Evolutionary conservation across 1,140 invertebrate species (phyloP).

Genomic region (Leucophenga varia): DNA sequence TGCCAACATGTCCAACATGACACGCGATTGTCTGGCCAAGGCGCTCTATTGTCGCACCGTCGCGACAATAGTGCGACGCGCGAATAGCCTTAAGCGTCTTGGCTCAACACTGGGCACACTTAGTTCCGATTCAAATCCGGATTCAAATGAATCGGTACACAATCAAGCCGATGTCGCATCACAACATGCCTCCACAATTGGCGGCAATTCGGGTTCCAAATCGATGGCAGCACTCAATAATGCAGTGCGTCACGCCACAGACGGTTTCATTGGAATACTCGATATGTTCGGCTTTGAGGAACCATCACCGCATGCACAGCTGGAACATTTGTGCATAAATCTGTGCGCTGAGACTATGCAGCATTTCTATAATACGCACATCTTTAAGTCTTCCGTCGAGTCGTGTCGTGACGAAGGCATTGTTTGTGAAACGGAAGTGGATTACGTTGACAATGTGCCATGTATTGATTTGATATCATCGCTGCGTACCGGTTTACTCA

Average conservation of each 20-base stretch:
- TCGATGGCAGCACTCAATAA: constrained; percentile 91
- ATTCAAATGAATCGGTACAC: constrained; percentile 88
- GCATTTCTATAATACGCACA: constrained; percentile 95
- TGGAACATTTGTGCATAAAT: constrained; percentile 94
- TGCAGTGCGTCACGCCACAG: constrained; percentile 88
- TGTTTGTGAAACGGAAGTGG: constrained; percentile 85
- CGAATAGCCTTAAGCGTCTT: constrained; percentile 86
- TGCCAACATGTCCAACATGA: constrained; percentile 81
- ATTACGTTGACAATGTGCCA: constrained; percentile 94
- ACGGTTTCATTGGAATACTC: constrained; percentile 91
- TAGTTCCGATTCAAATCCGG: constrained; percentile 87
- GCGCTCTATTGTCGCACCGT: constrained; percentile 92
- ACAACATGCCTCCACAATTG: constrained; percentile 84
- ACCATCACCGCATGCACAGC: constrained; percentile 76
- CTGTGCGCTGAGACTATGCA: constrained; percentile 96
- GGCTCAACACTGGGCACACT: constrained; percentile 86
- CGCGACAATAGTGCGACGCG: constrained; percentile 88
- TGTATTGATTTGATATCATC: constrained; percentile 95
- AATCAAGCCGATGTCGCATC: constrained; percentile 83
- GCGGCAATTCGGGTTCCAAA: constrained; percentile 77
- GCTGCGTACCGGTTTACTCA: constrained; percentile 84
- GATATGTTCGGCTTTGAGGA: constrained; percentile 97
- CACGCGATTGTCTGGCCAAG: constrained; percentile 86
- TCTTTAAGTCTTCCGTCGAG: constrained; percentile 92
- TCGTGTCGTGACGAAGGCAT: constrained; percentile 93